Percentiles rank a stretch among this genome's conserved stretches.
Conservation (phyloP, 2,797 vertebrate genomes). For the Columba guinea region DNA sequence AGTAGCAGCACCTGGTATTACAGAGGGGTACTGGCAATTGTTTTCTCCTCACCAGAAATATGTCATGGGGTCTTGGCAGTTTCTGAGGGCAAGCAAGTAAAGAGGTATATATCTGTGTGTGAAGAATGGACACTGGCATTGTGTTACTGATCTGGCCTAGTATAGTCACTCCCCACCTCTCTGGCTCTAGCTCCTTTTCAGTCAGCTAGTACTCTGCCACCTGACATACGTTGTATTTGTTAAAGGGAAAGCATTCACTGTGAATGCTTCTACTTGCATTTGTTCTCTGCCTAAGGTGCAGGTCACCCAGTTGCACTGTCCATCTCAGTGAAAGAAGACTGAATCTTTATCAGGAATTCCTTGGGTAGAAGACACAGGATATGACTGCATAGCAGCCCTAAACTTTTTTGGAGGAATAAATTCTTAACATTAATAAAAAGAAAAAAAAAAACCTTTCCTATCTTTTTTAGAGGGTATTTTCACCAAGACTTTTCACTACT, state of each 20-base stretch:
- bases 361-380: neutral
- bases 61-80: neutral
- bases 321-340: neutral
- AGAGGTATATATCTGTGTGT: neutral
- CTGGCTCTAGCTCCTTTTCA: neutral
- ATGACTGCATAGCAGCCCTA: neutral
- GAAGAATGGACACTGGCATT: neutral
- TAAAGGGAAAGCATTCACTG: no score
- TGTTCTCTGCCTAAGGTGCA: neutral
- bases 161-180: neutral
- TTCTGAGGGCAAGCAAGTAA: neutral
- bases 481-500: neutral
- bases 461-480: neutral
- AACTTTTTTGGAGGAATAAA: neutral
- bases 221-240: accelerated
- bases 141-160: neutral
- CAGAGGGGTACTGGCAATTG: neutral
- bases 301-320: neutral
- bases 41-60: neutral
- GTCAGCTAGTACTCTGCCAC: accelerated
- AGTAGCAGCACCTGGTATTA: neutral
- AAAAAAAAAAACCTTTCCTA: neutral
- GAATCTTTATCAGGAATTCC: neutral
- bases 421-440: neutral
- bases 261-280: neutral